Percentiles rank a stretch among this genome's conserved stretches.
Conservation (phyloP, 64 coral and sea anemone genomes). For the Montipora sp. region DNA sequence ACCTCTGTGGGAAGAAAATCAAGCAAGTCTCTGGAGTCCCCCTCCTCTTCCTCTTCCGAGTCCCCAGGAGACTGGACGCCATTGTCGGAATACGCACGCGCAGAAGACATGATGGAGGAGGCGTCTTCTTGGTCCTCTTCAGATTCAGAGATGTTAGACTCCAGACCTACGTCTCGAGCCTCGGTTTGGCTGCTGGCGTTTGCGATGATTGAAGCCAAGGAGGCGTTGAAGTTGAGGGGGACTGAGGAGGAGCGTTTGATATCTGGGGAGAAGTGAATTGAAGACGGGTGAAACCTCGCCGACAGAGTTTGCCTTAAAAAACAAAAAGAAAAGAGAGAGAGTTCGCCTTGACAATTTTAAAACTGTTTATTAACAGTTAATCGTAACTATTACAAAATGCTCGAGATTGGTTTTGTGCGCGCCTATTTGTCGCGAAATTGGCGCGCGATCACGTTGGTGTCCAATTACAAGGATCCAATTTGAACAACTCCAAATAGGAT, state of each 20-base stretch:
- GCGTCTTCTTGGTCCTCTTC: constrained; percentile 74
- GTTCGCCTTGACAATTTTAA: too few species aligned
- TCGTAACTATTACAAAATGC: too few species aligned
- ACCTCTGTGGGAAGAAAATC: constrained; percentile 49
- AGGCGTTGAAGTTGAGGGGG: constrained; percentile 81
- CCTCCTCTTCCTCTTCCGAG: constrained; percentile 62
- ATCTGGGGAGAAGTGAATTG: constrained; percentile 24
- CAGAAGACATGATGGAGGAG: constrained; percentile 90
- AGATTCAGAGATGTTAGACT: constrained; percentile 83
- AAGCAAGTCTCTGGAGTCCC: constrained; percentile 38
- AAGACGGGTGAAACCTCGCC: constrained; percentile 51
- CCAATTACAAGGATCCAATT: too few species aligned
- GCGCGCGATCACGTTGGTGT: too few species aligned
- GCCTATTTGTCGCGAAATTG: too few species aligned
- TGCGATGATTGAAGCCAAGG: constrained; percentile 79
- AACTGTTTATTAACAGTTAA: too few species aligned
- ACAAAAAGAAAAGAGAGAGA: not conserved
- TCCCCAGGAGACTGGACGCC: constrained; percentile 58
- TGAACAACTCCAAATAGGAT: too few species aligned
- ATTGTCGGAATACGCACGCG: constrained; percentile 86
- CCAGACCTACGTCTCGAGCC: constrained; percentile 53
- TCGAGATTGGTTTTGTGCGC: too few species aligned
- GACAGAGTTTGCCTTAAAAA: constrained; percentile 68
- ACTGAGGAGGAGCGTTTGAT: constrained; percentile 72
- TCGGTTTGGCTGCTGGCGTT: constrained; percentile 85